Evolutionary conservation across 2,888 invertebrate species (phyloP).

Genomic region (Quadroppia sp.): DNA sequence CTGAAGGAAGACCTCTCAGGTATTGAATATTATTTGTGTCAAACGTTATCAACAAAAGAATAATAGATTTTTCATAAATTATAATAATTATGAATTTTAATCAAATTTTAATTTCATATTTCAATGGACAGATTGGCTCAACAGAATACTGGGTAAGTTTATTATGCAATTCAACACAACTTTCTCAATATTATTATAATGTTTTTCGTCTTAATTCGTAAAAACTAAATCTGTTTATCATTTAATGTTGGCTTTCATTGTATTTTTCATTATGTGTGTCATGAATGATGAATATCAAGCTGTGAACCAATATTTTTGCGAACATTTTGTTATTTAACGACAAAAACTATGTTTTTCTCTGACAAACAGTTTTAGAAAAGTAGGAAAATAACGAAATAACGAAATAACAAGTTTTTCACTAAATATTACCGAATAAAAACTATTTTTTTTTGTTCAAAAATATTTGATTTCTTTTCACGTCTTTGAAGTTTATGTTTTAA

Average conservation of each 20-base stretch:
- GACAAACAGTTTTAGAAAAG: background rate
- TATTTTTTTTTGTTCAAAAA: too few species aligned
- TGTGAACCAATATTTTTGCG: background rate
- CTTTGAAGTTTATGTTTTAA: too few species aligned
- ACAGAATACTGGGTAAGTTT: slow-evolving; percentile 71
- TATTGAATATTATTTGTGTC: background rate
- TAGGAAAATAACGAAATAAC: background rate
- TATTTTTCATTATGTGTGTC: background rate
- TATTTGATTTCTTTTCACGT: too few species aligned
- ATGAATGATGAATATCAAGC: background rate
- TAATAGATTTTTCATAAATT: background rate
- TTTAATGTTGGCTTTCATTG: too few species aligned
- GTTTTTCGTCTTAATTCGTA: background rate
- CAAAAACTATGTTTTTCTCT: background rate
- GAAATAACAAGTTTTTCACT: too few species aligned
- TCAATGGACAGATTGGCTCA: slow-evolving; percentile 66
- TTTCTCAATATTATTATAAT: background rate
- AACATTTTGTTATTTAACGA: background rate
- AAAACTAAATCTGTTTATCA: too few species aligned
- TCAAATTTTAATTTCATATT: background rate
- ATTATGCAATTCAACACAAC: background rate
- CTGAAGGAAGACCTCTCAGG: slow-evolving; percentile 74
- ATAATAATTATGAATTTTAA: background rate
- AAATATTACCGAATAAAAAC: too few species aligned
- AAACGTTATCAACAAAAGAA: background rate